Conservation (phyloP, 2,797 vertebrate genomes). For the Characodon lateralis region DNA sequence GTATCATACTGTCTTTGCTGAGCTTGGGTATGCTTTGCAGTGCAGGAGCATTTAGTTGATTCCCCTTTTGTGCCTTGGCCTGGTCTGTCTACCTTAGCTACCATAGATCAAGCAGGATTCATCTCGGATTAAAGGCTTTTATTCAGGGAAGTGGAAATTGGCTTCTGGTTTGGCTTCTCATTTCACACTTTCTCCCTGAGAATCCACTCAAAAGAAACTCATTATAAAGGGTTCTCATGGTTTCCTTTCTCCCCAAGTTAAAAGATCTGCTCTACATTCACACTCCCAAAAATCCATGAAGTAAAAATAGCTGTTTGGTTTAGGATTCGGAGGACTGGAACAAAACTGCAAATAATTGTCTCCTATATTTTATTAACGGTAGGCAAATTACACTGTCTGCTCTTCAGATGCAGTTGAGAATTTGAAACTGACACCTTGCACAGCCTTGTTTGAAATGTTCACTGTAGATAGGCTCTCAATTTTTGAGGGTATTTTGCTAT, state of each 20-base stretch:
- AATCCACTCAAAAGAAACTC: slow-evolving; percentile 63
- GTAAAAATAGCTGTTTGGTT: slow-evolving; percentile 40
- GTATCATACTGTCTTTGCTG: slow-evolving; percentile 36
- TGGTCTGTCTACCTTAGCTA: slow-evolving; percentile 55
- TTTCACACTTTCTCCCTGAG: slow-evolving; percentile 68
- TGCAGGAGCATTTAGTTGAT: slow-evolving; percentile 55
- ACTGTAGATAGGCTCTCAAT: neutral
- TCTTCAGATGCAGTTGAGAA: slow-evolving; percentile 5
- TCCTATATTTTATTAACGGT: slow-evolving; percentile 35
- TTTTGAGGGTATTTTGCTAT: neutral
- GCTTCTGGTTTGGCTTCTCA: slow-evolving; percentile 64
- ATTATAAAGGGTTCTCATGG: slow-evolving; percentile 58
- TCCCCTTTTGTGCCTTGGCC: slow-evolving; percentile 41
- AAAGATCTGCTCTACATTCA: slow-evolving; percentile 55
- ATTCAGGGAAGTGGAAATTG: slow-evolving; percentile 64
- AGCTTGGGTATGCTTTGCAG: slow-evolving; percentile 45
- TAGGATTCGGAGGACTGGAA: slow-evolving; percentile 20
- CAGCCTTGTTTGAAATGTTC: neutral
- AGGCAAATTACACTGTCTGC: slow-evolving; percentile 25
- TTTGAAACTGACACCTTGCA: neutral
- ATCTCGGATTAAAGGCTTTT: slow-evolving; percentile 70
- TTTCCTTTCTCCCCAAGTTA: slow-evolving; percentile 42
- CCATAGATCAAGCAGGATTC: slow-evolving; percentile 68
- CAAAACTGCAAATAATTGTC: slow-evolving; percentile 43
- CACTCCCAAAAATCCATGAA: slow-evolving; percentile 42